Conservation (phyloP, 2,888 invertebrate genomes). For the Sphaeridia pumilis region DNA sequence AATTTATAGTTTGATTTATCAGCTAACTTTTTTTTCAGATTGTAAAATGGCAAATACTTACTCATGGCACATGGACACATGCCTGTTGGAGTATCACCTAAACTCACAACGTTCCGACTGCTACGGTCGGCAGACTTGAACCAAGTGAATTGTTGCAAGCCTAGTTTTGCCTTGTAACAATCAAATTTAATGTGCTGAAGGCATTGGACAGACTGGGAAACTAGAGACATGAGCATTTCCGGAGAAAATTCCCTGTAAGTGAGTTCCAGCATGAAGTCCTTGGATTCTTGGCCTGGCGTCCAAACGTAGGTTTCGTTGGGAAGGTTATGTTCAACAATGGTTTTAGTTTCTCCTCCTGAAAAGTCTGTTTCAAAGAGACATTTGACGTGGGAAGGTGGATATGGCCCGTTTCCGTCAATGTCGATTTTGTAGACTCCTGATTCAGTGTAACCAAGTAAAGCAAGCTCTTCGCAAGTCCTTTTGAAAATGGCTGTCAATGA, state of each 20-base stretch:
- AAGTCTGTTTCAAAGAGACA: conserved; percentile 83
- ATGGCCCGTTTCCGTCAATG: conserved; percentile 84
- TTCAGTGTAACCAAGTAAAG: conserved; percentile 72
- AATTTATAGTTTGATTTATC: no score
- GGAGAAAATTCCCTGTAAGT: conserved; percentile 79
- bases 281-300: conserved; percentile 16
- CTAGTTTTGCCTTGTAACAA: conserved; percentile 75
- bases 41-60: no score
- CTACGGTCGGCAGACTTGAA: conserved; percentile 67
- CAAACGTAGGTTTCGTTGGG: conserved; percentile 66
- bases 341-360: conserved; percentile 60
- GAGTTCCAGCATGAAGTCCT: conserved; percentile 70
- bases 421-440: conserved; percentile 87
- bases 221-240: conserved; percentile 80
- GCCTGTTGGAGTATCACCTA: conserved; percentile 49
- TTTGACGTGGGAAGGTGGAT: conserved; percentile 81
- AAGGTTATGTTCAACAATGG: conserved; percentile 79
- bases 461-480: conserved; percentile 84
- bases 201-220: conserved; percentile 78
- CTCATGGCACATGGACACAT: conserved; percentile 46
- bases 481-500: conserved; percentile 58
- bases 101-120: conserved; percentile 60
- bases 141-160: conserved; percentile 78
- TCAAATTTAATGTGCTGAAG: conserved; percentile 82
- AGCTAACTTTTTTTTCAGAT: no score